phyloP scores from a whole-genome alignment of 2,888 invertebrate genomes.

The Noctua comes region DNA sequence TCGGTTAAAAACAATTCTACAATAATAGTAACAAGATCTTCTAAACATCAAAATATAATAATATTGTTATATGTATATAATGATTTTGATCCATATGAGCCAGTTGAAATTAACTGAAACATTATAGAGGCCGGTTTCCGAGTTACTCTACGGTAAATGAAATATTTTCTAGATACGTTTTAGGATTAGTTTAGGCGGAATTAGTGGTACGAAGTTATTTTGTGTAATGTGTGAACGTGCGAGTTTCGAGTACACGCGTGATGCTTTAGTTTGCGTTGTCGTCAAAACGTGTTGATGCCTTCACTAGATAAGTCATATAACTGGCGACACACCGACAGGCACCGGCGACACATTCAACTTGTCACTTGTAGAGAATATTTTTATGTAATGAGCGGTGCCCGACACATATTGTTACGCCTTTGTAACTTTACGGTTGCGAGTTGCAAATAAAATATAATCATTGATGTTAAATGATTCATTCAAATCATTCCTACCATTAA shows the following conservation, averaged over 20 bases:
- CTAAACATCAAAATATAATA: slow-evolving; percentile 68
- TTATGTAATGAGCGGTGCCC: slow-evolving; percentile 58
- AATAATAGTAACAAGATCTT: slow-evolving; percentile 49
- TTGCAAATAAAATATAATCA: slow-evolving; percentile 73
- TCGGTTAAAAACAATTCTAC: slow-evolving; percentile 53
- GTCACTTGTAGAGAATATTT: slow-evolving; percentile 69
- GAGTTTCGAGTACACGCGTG: slow-evolving; percentile 79
- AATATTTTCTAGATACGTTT: slow-evolving; percentile 78
- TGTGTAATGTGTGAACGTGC: slow-evolving; percentile 82
- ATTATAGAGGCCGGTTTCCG: slow-evolving; percentile 66
- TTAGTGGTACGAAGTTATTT: slow-evolving; percentile 84
- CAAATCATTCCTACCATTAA: slow-evolving; percentile 87
- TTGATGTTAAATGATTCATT: slow-evolving; percentile 81
- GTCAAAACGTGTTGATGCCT: slow-evolving; percentile 84
- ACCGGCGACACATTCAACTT: slow-evolving; percentile 40
- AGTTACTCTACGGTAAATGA: slow-evolving; percentile 65
- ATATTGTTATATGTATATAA: slow-evolving; percentile 89
- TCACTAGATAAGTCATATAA: slow-evolving; percentile 76
- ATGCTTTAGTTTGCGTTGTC: slow-evolving; percentile 77
- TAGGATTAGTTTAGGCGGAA: slow-evolving; percentile 86
- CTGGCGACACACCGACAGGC: slow-evolving; percentile 62
- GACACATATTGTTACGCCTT: slow-evolving; percentile 71
- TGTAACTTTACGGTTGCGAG: slow-evolving; percentile 74
- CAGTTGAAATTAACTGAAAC: slow-evolving; percentile 72
- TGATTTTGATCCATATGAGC: slow-evolving; percentile 77